Evolutionary conservation across 2,113 vertebrate genomes (phyloP).

Genomic region (Petrocephalus microphthalmus): DNA sequence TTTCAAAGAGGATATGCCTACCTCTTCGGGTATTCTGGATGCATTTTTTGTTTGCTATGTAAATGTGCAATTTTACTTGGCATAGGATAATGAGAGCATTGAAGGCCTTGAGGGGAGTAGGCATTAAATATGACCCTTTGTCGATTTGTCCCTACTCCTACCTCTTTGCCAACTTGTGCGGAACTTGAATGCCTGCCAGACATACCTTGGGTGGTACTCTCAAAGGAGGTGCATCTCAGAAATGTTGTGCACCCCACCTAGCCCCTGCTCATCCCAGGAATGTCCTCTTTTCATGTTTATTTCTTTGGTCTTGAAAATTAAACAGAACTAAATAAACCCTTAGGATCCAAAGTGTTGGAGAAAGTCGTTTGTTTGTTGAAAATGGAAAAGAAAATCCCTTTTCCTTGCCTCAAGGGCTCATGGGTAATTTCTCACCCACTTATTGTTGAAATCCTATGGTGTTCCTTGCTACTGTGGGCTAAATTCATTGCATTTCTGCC

Average conservation of each 20-base stretch:
- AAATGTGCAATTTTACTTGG: not conserved
- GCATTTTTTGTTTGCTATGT: not conserved
- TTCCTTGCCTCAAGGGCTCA: not conserved
- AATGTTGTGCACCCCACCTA: not conserved
- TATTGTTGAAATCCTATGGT: not conserved
- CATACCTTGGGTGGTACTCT: not conserved
- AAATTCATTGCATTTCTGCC: not conserved
- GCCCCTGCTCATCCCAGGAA: not conserved
- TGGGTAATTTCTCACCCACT: not conserved
- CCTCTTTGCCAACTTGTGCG: not conserved
- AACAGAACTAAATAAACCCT: not conserved
- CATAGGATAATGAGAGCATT: not conserved
- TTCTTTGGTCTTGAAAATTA: not conserved
- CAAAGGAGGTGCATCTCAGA: not conserved
- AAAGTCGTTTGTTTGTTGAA: not conserved
- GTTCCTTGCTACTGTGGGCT: not conserved
- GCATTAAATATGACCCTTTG: not conserved
- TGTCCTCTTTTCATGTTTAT: not conserved
- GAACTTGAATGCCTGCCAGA: constrained; percentile 4
- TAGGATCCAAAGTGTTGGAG: not conserved
- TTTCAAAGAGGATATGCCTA: not conserved
- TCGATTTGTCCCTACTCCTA: not conserved
- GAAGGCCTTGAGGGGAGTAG: not conserved
- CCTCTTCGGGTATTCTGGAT: not conserved
- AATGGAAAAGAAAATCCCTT: not conserved